Percentiles rank a stretch among this genome's conserved stretches.
Evolutionary conservation across 2,888 invertebrate species (phyloP).

Genomic region (Oeneis ivallda): DNA sequence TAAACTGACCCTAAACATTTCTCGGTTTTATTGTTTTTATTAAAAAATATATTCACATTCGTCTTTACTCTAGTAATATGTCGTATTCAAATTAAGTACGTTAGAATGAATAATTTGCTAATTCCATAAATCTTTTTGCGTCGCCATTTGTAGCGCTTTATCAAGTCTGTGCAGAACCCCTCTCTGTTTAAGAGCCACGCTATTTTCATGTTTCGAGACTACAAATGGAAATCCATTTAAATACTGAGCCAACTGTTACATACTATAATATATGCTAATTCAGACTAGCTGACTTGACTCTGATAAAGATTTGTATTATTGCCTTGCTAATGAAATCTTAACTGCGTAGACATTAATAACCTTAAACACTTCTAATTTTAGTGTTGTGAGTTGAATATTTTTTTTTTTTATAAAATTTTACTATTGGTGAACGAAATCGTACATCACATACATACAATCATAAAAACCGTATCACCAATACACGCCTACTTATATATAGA

Average conservation of each 20-base stretch:
- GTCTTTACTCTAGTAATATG: background rate
- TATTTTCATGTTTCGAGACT: slow-evolving; percentile 80
- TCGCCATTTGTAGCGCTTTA: slow-evolving; percentile 55
- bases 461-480: too few relatives aligned
- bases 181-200: slow-evolving; percentile 79
- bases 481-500: too few relatives aligned
- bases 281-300: background rate
- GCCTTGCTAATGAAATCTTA: background rate
- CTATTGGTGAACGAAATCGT: too few relatives aligned
- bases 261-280: slow-evolving; percentile 15
- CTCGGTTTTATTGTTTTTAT: background rate
- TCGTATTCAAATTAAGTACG: slow-evolving; percentile 4
- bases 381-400: too few relatives aligned
- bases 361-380: too few relatives aligned
- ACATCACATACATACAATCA: background rate
- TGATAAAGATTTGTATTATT: slow-evolving; percentile 2
- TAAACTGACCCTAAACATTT: background rate
- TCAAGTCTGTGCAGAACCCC: slow-evolving; percentile 66
- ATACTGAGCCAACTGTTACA: slow-evolving; percentile 75
- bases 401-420: too few relatives aligned
- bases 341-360: too few relatives aligned
- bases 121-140: slow-evolving; percentile 48
- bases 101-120: slow-evolving; percentile 36
- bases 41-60: too few relatives aligned
- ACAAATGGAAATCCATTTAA: slow-evolving; percentile 82